Conservation (phyloP, 2,113 vertebrate genomes). For the Xiphophorus maculatus region DNA sequence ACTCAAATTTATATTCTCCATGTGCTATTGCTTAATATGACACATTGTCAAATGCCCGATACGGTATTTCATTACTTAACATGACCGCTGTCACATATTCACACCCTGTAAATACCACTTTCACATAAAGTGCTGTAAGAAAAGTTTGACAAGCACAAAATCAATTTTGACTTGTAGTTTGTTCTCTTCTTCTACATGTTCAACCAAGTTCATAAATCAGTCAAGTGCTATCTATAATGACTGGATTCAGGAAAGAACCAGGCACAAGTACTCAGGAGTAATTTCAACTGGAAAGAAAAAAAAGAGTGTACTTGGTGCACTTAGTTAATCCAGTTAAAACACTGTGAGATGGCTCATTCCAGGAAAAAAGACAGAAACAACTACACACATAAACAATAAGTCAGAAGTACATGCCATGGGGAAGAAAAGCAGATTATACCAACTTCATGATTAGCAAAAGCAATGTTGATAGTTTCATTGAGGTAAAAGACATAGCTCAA, state of each 20-base stretch:
- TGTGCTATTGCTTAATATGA: neutral
- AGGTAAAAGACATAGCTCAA: neutral
- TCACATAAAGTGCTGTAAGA: neutral
- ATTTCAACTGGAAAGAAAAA: neutral
- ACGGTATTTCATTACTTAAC: neutral
- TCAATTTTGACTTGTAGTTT: conserved; percentile 16
- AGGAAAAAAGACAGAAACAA: neutral
- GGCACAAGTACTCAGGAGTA: too few relatives aligned
- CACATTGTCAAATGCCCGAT: neutral
- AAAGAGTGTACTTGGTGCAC: neutral
- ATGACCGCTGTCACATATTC: neutral
- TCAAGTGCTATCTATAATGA: too few relatives aligned
- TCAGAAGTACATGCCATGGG: neutral
- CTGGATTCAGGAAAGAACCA: too few relatives aligned
- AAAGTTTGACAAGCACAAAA: neutral
- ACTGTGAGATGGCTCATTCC: neutral
- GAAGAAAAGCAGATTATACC: neutral
- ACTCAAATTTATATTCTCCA: neutral
- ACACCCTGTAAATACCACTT: neutral
- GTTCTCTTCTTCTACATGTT: neutral
- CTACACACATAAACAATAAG: neutral
- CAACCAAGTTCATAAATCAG: too few relatives aligned
- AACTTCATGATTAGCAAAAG: neutral
- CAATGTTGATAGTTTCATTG: neutral
- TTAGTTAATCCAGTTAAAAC: neutral